A percentile compares a stretch with the other conserved stretches of the same genome.
Evolutionary conservation across 2,113 vertebrate genomes (phyloP).

Genomic region (Melanerpes aurifrons): DNA sequence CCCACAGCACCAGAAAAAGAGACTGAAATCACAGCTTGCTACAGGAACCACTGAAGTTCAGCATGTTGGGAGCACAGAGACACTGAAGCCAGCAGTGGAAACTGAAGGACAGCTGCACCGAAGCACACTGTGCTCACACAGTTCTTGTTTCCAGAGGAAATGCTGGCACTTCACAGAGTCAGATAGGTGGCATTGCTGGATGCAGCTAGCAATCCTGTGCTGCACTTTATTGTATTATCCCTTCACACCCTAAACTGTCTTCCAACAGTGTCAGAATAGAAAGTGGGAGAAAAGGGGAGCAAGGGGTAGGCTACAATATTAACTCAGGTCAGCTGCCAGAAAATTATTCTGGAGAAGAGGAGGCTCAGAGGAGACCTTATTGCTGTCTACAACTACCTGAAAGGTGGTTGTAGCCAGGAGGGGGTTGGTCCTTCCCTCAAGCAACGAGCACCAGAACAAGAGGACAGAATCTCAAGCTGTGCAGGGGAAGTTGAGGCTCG

Average conservation of each 20-base stretch:
- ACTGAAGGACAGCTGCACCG: neutral
- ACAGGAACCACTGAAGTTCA: neutral
- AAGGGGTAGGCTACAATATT: neutral
- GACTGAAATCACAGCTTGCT: neutral
- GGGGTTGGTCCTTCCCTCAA: too few species aligned
- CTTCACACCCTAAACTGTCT: neutral
- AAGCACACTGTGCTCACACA: too few species aligned
- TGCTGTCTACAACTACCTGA: too few species aligned
- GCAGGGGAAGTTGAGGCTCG: too few species aligned
- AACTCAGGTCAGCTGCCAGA: neutral
- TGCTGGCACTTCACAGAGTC: neutral
- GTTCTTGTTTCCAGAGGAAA: neutral
- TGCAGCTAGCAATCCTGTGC: neutral
- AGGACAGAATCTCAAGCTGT: too few species aligned
- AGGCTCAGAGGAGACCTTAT: too few species aligned
- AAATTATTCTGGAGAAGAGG: neutral
- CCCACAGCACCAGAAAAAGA: neutral
- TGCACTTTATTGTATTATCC: rapidly evolving
- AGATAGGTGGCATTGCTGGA: neutral
- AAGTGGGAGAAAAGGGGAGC: neutral
- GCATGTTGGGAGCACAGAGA: rapidly evolving
- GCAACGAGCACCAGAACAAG: too few species aligned
- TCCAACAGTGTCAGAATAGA: neutral
- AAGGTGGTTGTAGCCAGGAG: too few species aligned
- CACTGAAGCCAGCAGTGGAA: neutral